Base-by-base conservation (phyloP, 2,797 vertebrate species). In the Darevskia mixta region DNA sequence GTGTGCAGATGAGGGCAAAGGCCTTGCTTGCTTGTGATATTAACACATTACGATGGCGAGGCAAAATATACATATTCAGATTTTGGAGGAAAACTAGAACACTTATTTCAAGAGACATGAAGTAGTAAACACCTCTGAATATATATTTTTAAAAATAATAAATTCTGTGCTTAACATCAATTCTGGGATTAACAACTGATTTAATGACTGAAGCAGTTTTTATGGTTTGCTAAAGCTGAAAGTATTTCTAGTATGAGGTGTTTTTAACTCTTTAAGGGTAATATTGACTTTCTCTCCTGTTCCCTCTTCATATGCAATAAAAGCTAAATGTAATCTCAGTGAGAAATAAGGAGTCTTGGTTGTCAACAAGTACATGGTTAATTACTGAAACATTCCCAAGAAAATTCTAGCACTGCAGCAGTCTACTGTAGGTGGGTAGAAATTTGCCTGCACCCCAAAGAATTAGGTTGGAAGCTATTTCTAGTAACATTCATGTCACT, bases 31-130 rank as follows among this genome's bases (percentile, higher is more conserved):
- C 35, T 35, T 0, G 0, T 0, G 13, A 11, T 49, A 64, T 3
- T 45, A 2, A 2, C 61, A 41, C 23, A 2, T 2, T 15, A 2
- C 55, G 15, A 1, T 0, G 2, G 69, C 0, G 0, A 20, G 76
- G 18, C 8, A 35, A 32, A 35, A 32, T 32, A 2, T 79, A 69
- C 67, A 61, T 20, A 55, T 55, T 35, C 23, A 0, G 1, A 73
- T 0, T 0, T 23, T 77, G 32, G 87, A 32, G 13, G 5, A 35
- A 45, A 79, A 81, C 23, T 0, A 0, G 35, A 45, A 71, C 15
- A 71, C 0, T 0, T 61, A 32, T 86, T 87, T 89, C 73, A 76
- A 61, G 32, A 83, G 75, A 86, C 11, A 18, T 79, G 87, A 27
- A 2, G 77, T 25, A 73, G n/a, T 11, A 38, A 69, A 77, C 15